A percentile compares a stretch with the other conserved stretches of the same genome.
phyloP scores from a whole-genome alignment of 53 echinoderm and acorn worm species.

The Temnopleurus reevesii region DNA sequence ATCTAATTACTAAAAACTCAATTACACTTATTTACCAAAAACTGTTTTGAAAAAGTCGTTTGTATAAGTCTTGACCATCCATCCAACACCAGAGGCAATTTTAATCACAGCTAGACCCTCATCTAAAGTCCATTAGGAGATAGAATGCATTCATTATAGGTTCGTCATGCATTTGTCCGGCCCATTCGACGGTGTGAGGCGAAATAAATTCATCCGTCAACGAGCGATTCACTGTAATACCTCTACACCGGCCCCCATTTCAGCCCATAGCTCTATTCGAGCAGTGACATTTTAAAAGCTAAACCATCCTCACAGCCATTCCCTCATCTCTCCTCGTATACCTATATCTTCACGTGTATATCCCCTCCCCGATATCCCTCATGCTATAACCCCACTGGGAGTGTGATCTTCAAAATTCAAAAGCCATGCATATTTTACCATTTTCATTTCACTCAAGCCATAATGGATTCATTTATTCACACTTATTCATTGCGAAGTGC shows the following conservation, averaged over 20 bases:
- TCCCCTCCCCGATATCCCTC: background rate
- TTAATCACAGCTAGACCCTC: background rate
- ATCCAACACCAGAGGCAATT: background rate
- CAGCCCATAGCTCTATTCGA: conserved; percentile 28
- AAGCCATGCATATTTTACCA: conserved; percentile 34
- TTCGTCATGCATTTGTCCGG: background rate
- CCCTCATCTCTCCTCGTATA: background rate
- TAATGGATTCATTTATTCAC: background rate
- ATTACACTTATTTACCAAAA: too few species aligned
- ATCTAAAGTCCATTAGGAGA: conserved; percentile 40
- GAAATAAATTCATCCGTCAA: conserved; percentile 49
- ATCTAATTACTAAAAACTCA: too few species aligned
- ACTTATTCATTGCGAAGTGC: conserved; percentile 10
- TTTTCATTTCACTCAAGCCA: background rate
- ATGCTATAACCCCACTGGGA: background rate
- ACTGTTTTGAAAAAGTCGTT: background rate
- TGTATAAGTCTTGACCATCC: background rate
- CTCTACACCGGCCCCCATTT: conserved; percentile 15
- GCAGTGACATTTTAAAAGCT: conserved; percentile 54
- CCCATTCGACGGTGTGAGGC: background rate
- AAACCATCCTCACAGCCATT: background rate
- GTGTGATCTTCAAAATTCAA: conserved; percentile 14
- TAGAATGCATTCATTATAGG: conserved; percentile 16
- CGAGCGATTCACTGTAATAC: background rate
- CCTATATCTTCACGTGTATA: background rate